Evolutionary conservation across 2,113 vertebrate genomes (phyloP).

Genomic region (Irena cyanogastra): DNA sequence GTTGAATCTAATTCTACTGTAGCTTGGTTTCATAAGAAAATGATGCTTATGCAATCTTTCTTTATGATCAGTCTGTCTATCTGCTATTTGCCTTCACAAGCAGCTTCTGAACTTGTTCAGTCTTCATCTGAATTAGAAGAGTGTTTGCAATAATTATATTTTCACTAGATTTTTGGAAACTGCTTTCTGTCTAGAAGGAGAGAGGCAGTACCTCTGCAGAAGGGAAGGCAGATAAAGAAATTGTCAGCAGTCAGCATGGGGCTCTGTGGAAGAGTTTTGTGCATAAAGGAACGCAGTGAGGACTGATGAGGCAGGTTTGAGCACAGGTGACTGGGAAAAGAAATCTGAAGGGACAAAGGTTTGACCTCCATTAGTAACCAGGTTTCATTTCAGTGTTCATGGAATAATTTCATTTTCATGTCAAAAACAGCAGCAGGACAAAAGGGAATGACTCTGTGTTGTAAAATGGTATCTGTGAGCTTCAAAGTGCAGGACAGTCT

Average conservation of each 20-base stretch:
- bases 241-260: background rate
- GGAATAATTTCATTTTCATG: background rate
- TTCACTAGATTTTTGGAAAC: background rate
- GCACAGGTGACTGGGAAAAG: background rate
- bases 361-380: background rate
- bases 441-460: background rate
- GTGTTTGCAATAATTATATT: background rate
- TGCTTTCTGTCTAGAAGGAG: background rate
- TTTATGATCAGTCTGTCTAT: background rate
- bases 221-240: background rate
- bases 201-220: background rate
- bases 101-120: background rate
- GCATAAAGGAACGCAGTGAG: accelerated
- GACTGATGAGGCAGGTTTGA: background rate
- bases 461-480: background rate
- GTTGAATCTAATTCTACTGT: background rate
- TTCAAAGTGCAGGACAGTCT: background rate
- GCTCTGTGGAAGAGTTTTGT: background rate
- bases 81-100: background rate
- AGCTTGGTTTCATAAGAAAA: background rate
- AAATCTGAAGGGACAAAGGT: background rate
- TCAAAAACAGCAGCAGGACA: background rate
- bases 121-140: background rate
- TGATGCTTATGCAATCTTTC: background rate
- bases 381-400: background rate